phyloP scores from a whole-genome alignment of 2,113 vertebrate genomes.

The Petaurus breviceps region DNA sequence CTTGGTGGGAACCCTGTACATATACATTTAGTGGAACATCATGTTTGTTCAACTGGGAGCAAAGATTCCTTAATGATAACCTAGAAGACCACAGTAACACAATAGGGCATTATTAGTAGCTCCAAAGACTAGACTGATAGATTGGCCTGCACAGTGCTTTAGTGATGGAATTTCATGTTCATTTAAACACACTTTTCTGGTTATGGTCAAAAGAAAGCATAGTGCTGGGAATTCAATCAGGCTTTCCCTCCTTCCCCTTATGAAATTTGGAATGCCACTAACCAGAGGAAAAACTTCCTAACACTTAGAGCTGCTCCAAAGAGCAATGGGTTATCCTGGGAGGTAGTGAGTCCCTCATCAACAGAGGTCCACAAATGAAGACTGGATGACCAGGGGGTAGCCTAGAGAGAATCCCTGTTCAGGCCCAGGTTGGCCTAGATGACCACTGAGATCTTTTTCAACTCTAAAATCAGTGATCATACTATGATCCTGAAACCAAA shows the following conservation, averaged over 20 bases:
- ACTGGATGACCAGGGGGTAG: background rate
- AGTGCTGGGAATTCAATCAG: conserved; percentile 74
- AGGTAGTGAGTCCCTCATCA: background rate
- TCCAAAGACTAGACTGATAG: conserved; percentile 52
- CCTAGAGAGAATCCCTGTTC: background rate
- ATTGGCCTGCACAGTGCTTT: conserved; percentile 61
- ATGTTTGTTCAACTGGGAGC: conserved; percentile 71
- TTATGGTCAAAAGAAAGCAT: conserved; percentile 68
- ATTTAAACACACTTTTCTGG: conserved; percentile 75
- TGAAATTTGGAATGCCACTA: conserved; percentile 54
- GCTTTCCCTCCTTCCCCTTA: conserved; percentile 6
- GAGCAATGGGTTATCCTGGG: background rate
- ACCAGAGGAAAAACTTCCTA: conserved; percentile 39
- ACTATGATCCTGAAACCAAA: background rate
- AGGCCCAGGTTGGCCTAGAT: background rate
- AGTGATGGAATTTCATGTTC: conserved; percentile 77
- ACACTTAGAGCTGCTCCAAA: background rate
- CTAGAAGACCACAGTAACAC: conserved; percentile 71
- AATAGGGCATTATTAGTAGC: conserved; percentile 75
- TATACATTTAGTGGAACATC: conserved; percentile 62
- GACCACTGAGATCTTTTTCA: background rate
- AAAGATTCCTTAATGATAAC: conserved; percentile 74
- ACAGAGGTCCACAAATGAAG: background rate
- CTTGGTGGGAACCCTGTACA: conserved; percentile 62
- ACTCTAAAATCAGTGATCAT: background rate